These are phyloP conservation scores for Xerus inauris DNA, from an alignment of 2,113 vertebrate genomes.

Conservation along the genomic window DNA sequence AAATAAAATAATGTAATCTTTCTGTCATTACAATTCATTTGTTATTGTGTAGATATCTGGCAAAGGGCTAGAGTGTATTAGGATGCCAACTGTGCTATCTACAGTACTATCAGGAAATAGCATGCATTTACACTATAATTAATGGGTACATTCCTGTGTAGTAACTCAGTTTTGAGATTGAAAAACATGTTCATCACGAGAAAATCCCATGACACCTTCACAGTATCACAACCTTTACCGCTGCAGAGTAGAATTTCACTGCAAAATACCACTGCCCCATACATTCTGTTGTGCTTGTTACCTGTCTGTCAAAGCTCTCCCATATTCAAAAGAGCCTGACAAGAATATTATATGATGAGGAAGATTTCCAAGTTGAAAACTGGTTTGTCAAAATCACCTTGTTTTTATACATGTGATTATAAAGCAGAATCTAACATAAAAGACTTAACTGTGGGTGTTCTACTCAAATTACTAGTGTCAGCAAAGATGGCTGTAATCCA, in stretches of 20 bases:
- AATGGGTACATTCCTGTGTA: slow-evolving; percentile 4
- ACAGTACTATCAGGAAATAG: slow-evolving; percentile 4
- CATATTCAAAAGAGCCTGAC: neutral
- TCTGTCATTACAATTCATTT: slow-evolving; percentile 19
- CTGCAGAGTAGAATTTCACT: neutral
- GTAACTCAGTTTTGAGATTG: slow-evolving; percentile 32
- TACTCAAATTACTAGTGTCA: slow-evolving; percentile 43
- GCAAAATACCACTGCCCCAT: neutral
- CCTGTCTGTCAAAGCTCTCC: neutral
- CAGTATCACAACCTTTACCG: neutral
- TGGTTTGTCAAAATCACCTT: slow-evolving; percentile 54
- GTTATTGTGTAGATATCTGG: slow-evolving; percentile 55
- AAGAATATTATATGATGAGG: neutral
- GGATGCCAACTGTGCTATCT: neutral
- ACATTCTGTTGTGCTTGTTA: neutral
- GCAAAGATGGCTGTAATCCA: slow-evolving; percentile 18
- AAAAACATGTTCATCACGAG: slow-evolving; percentile 43
- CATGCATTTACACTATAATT: slow-evolving; percentile 37
- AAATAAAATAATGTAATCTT: slow-evolving; percentile 42
- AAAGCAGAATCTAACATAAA: neutral
- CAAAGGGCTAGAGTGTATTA: neutral
- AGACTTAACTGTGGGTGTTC: slow-evolving; percentile 11
- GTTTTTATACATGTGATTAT: slow-evolving; percentile 17
- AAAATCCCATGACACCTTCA: slow-evolving; percentile 35
- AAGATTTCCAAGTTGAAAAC: slow-evolving; percentile 19